These are phyloP conservation scores for Mareca strepera DNA, from an alignment of 2,797 vertebrate species.

Conservation along the genomic window DNA sequence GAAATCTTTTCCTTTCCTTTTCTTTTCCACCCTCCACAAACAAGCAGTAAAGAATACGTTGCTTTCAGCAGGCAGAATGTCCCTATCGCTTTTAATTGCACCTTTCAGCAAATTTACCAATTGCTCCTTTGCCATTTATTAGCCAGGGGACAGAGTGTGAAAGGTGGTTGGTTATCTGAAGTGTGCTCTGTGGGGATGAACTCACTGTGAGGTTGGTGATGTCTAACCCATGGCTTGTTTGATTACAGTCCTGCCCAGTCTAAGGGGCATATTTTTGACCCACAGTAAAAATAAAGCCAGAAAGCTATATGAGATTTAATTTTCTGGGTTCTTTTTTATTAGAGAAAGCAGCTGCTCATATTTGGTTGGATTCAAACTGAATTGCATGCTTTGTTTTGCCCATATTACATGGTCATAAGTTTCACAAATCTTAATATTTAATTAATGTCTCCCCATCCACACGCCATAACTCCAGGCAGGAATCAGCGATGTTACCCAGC, in stretches of 20 bases:
- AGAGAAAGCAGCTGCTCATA: neutral
- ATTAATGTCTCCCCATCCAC: neutral
- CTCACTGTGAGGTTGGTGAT: neutral
- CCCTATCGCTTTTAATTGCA: constrained; percentile 21
- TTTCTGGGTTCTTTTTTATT: neutral
- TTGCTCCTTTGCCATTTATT: constrained; percentile 5
- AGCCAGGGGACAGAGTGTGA: neutral
- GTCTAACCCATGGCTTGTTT: neutral
- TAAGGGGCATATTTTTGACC: neutral
- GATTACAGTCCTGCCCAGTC: accelerated
- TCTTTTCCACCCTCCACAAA: constrained; percentile 9
- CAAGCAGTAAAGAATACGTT: constrained; percentile 43
- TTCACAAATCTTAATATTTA: neutral
- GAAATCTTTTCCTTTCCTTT: constrained; percentile 24
- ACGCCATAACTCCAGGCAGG: neutral
- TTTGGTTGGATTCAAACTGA: neutral
- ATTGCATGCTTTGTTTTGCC: neutral
- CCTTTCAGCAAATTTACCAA: constrained; percentile 2
- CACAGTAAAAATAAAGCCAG: neutral
- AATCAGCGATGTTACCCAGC: neutral
- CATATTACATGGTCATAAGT: neutral
- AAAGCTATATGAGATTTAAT: neutral
- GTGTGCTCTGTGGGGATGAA: neutral
- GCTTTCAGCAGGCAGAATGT: constrained; percentile 28
- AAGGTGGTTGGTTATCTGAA: neutral